These are phyloP conservation scores for Tragelaphus oryx DNA, from an alignment of 2,797 vertebrate species.

Conservation along the genomic window DNA sequence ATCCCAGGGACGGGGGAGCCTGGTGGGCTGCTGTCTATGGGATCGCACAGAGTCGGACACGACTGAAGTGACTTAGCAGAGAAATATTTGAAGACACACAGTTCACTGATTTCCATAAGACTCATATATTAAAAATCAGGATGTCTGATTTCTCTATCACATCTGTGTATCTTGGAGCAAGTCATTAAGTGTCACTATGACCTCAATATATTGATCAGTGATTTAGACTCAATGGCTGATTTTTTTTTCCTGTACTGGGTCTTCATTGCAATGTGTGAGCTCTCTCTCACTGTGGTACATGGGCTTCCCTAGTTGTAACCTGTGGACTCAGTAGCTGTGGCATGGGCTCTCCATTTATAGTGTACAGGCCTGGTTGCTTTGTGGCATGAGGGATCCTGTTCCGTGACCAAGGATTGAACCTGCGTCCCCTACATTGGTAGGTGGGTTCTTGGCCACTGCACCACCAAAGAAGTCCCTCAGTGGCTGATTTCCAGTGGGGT, in stretches of 20 bases:
- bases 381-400: not conserved
- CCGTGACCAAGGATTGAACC: not conserved
- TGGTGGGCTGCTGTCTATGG: too few species aligned
- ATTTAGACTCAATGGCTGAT: not conserved
- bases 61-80: too few species aligned
- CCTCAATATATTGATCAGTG: not conserved
- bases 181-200: not conserved
- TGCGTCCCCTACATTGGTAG: rapidly evolving
- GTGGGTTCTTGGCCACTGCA: not conserved
- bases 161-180: not conserved
- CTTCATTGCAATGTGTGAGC: not conserved
- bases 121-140: not conserved
- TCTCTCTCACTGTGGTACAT: not conserved
- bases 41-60: too few species aligned
- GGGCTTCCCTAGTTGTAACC: not conserved
- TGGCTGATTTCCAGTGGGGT: not conserved
- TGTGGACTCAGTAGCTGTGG: not conserved
- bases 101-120: not conserved
- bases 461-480: not conserved
- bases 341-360: not conserved
- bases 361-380: not conserved
- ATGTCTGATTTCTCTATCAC: not conserved
- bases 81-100: not conserved
- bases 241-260: not conserved
- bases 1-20: too few species aligned